Evolutionary conservation across 2,113 vertebrate species (phyloP).

Genomic region (Corvus moneduloides): DNA sequence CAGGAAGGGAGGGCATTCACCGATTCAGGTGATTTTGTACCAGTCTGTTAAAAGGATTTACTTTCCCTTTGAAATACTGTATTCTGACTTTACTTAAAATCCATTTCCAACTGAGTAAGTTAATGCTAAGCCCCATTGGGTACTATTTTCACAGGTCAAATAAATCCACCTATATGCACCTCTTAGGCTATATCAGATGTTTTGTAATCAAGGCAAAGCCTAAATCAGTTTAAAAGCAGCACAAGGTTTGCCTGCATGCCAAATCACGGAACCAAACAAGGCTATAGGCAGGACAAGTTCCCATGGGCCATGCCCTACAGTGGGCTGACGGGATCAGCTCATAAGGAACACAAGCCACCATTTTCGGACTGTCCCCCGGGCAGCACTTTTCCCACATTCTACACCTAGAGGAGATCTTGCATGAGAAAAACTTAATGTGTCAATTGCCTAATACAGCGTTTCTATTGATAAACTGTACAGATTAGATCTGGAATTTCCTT

Average conservation of each 20-base stretch:
- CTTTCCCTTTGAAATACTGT: neutral
- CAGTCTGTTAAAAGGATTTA: neutral
- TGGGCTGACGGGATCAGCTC: neutral
- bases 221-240: neutral
- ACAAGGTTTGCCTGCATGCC: neutral
- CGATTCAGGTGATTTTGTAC: neutral
- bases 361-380: neutral
- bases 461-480: neutral
- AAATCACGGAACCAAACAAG: neutral
- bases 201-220: neutral
- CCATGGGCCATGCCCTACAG: neutral
- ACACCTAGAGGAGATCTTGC: neutral
- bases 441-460: neutral
- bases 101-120: neutral
- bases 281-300: neutral
- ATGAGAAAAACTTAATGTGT: accelerated
- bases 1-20: neutral
- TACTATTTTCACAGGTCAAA: neutral
- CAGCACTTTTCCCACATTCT: neutral
- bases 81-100: neutral
- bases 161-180: neutral
- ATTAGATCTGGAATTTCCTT: neutral
- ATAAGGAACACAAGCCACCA: neutral
- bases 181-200: neutral
- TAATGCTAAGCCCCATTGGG: neutral